Evolutionary conservation across 2,797 vertebrate genomes (phyloP), one percentile per base, ranked within the genome.

Genomic region (Nannoperca australis): DNA sequence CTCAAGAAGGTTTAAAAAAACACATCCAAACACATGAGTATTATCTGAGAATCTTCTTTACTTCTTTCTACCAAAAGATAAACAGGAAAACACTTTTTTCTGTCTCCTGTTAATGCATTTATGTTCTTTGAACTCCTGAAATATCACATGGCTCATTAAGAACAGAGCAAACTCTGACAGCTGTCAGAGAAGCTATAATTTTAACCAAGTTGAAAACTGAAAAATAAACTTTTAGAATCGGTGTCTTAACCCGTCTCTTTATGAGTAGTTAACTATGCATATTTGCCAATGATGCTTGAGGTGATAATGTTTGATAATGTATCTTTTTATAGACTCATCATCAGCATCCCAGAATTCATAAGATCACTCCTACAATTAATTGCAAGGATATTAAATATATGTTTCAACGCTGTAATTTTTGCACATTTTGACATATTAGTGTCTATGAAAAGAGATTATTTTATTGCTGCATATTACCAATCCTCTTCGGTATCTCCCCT

Each of bases 291-390:
- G 55, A 67, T 67, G 87, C 82, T 76, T 20, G 73, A 67, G 82
- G 79, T 68, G 55, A 78, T 81, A 38, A 66, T 78, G 47, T 77
- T 38, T 75, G 44, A 69, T 77, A 72, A 74, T 78, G 49, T 42
- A 56, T 78, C 64, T 78, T 87, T 86, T 82, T 76, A 83, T 81
- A 77, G 70, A 76, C 62, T 76, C 47, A 9, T 68, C 22, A 66
- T 74, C 5, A 66, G 44, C 42, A 69, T 69, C 60, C 17, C 49
- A 18, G 24, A 59, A 36, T 80, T 76, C 67, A 68, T 22, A 56
- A 30, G 38, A 75, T 47, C 22, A 34, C 36, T 75, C 8, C 20
- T 17, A 14, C 3, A 51, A 65, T 54, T 69, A 73, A 79, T 59
- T 83, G 12, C 59, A 54, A 66, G 24, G 50, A 49, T 68, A 6